Conservation (phyloP, 1,140 invertebrate species). For the Cepaea nemoralis region DNA sequence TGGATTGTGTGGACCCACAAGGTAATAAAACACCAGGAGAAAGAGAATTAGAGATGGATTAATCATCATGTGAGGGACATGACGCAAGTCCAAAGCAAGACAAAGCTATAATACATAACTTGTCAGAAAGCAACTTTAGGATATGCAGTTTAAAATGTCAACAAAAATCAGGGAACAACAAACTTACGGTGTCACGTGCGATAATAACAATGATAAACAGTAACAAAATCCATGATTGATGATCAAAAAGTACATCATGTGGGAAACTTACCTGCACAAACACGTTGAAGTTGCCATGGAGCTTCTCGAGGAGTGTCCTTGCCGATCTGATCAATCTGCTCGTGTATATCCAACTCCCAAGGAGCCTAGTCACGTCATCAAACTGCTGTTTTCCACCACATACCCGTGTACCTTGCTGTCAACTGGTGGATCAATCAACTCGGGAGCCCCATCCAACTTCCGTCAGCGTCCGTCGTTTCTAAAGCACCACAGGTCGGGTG, state of each 20-base stretch:
- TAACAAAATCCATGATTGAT: slow-evolving; percentile 2
- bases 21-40: too few relatives aligned
- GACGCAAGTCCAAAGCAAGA: too few relatives aligned
- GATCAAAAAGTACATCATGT: background rate
- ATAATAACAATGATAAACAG: too few relatives aligned
- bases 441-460: slow-evolving; percentile 57
- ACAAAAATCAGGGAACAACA: background rate
- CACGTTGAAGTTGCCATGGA: slow-evolving; percentile 64
- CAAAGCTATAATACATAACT: too few relatives aligned
- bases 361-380: slow-evolving; percentile 64
- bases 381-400: slow-evolving; percentile 62
- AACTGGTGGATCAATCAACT: slow-evolving; percentile 44
- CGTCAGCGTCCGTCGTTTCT: slow-evolving; percentile 56
- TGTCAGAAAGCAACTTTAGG: too few relatives aligned
- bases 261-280: slow-evolving; percentile 53
- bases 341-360: slow-evolving; percentile 68
- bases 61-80: too few relatives aligned
- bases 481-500: slow-evolving; percentile 60
- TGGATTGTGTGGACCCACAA: too few relatives aligned
- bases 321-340: slow-evolving; percentile 67
- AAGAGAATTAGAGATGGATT: too few relatives aligned
- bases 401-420: slow-evolving; percentile 48
- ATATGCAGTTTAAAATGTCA: too few relatives aligned
- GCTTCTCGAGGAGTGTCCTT: slow-evolving; percentile 61
- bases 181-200: background rate